Evolutionary conservation across 2,113 vertebrate genomes (phyloP), one percentile per base, ranked within the genome.

Genomic region (Odocoileus virginianus): DNA sequence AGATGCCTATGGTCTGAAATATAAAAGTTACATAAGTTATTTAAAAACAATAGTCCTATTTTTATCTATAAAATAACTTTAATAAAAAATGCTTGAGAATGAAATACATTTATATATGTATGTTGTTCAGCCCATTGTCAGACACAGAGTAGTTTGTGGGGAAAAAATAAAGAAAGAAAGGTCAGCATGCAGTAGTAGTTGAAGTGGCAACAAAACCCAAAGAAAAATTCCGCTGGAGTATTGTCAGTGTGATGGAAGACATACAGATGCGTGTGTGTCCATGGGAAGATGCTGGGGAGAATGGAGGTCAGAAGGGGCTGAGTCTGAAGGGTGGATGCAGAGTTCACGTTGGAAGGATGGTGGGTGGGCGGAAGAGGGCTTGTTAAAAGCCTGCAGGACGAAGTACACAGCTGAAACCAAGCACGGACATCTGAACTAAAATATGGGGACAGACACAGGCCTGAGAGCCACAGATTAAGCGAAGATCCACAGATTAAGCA

Each of bases 331-430:
- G 3, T 0, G 23, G 9, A 6, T 15, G n/a, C 21, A 25, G 54
- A 79, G 9, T 36, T 13, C 16, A 7, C 9, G 8, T 27, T 1
- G 36, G 78, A 10, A 8, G 40, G 10, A 2, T 5, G 1, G 3
- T 14, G 19, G 6, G 6, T 50, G n/a, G 36, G 12, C 6, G 36
- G 28, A 89, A 50, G 23, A 36, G 6, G 52, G 30, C 8, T 47
- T 61, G 0, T 28, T 11, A 10, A 79, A 85, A 8, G 6, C 27
- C 43, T 19, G 10, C 1, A 83, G 40, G 17, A 64, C 6, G 45
- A 30, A 21, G 3, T 47, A 2, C 0, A 19, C 47, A 28, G 3
- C 54, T 16, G 17, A 17, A 45, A 17, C n/a, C 33, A 60, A 5
- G 28, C 1, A 33, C 17, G 55, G 27, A 45, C 86, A n/a, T 91